Conservation (phyloP, 2,797 vertebrate genomes). For the Pteronotus mesoamericanus region DNA sequence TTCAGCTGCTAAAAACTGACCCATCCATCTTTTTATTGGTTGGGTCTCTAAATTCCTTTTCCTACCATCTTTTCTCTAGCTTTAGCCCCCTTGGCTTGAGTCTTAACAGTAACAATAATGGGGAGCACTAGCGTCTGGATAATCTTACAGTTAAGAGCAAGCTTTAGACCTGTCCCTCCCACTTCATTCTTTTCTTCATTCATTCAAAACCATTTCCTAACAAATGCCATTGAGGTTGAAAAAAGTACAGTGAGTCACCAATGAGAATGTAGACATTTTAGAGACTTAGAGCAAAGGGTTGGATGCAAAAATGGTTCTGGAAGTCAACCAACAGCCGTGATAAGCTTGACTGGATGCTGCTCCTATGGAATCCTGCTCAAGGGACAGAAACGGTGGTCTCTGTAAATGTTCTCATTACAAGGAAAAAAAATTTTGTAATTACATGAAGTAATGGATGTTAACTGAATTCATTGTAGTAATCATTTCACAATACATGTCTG, state of each 20-base stretch:
- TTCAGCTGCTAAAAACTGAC: not conserved
- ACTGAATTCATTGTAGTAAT: not conserved
- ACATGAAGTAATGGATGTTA: not conserved
- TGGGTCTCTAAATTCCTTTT: conserved; percentile 24
- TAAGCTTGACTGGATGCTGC: not conserved
- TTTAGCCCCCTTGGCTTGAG: not conserved
- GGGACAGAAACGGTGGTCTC: not conserved
- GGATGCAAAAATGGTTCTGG: not conserved
- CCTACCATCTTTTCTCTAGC: not conserved
- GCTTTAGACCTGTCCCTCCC: not conserved
- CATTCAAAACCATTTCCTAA: not conserved
- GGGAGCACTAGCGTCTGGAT: not conserved
- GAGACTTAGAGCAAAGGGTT: not conserved
- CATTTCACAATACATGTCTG: not conserved
- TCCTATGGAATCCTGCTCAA: not conserved
- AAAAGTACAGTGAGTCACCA: not conserved
- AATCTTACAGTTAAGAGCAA: not conserved
- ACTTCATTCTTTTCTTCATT: not conserved
- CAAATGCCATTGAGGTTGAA: not conserved
- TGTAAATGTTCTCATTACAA: not conserved
- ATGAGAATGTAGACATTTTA: not conserved
- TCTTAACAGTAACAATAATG: not conserved
- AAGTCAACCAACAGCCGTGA: not conserved
- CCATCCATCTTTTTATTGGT: not conserved
- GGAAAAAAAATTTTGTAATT: not conserved